Base-by-base conservation (phyloP, 2,888 invertebrate genomes). In the Drosophila cognata region DNA sequence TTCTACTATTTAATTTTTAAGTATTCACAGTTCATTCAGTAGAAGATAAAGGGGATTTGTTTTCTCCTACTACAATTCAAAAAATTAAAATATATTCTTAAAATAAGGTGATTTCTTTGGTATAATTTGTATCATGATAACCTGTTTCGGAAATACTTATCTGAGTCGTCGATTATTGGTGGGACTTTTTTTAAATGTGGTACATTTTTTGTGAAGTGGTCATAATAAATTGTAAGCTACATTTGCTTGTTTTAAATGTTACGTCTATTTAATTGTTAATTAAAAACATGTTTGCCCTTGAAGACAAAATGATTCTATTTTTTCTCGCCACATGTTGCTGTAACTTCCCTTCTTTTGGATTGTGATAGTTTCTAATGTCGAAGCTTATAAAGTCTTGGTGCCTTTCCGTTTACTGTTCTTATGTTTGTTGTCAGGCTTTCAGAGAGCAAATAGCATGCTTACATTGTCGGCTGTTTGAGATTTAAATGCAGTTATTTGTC, bases 331-430 rank as follows among this genome's bases (percentile, higher is more conserved):
- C 2, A 5, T 21, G 7, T 1, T 31, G 4, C 7, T 11, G 21
- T 16, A 29, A 18, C 29, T 53, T 3, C 1, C 21, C 0, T 5
- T 48, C 4, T 21, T 53, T 65, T 0, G 58, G 63, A 25, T 57
- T 68, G 25, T 13, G 31, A 50, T 64, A 53, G 41, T 67, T 74
- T 0, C 69, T 29, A 25, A 84, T 70, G 0, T 66, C n/a, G 41
- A 84, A 82, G 31, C 79, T 84, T 0, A 82, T 2, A 10, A 57
- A 71, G 18, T 76, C 82, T 41, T 57, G 7, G 0, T 55, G 35
- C 28, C 2, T 8, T 64, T 56, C 1, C 36, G 2, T 4, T 56
- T 50, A 3, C 18, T 61, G 1, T 2, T 11, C 1, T 10, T 50
- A 10, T 25, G 3, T 1, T 28, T 41, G 0, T n/a, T 25, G 18